These are phyloP conservation scores for Rallus crepitans DNA, from an alignment of 2,797 vertebrate genomes.

Conservation along the genomic window DNA sequence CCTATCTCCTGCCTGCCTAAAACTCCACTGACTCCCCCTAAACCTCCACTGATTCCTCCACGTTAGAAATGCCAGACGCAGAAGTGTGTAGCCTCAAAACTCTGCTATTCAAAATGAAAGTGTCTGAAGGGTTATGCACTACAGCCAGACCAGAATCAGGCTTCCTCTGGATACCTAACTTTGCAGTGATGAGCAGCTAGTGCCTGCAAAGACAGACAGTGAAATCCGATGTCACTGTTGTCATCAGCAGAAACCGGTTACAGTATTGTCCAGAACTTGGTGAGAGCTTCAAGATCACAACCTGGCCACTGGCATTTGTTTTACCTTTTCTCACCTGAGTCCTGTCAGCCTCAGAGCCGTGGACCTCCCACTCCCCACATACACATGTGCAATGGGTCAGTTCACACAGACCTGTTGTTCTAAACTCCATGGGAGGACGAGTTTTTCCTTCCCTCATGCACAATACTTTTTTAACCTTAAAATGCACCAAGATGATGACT, in stretches of 20 bases:
- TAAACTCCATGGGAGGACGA: background rate
- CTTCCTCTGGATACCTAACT: background rate
- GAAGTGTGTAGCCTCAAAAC: background rate
- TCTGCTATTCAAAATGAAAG: background rate
- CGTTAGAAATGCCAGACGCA: fast-evolving
- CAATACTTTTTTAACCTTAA: background rate
- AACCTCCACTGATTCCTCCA: background rate
- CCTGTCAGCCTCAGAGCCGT: background rate
- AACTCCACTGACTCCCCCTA: background rate
- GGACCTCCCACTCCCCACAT: background rate
- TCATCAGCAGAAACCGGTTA: background rate
- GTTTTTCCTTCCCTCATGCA: background rate
- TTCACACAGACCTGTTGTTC: background rate
- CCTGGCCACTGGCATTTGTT: background rate
- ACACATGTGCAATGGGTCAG: background rate
- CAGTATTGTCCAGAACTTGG: background rate
- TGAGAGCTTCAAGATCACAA: background rate
- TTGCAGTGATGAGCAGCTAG: background rate
- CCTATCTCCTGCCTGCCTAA: background rate
- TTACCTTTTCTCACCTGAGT: background rate
- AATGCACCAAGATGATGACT: background rate
- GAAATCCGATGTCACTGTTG: background rate
- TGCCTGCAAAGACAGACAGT: background rate
- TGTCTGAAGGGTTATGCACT: background rate
- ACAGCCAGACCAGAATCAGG: background rate